Evolutionary conservation across 2,113 vertebrate genomes (phyloP), one percentile per base, ranked within the genome.

Genomic region (Zosterops lateralis): DNA sequence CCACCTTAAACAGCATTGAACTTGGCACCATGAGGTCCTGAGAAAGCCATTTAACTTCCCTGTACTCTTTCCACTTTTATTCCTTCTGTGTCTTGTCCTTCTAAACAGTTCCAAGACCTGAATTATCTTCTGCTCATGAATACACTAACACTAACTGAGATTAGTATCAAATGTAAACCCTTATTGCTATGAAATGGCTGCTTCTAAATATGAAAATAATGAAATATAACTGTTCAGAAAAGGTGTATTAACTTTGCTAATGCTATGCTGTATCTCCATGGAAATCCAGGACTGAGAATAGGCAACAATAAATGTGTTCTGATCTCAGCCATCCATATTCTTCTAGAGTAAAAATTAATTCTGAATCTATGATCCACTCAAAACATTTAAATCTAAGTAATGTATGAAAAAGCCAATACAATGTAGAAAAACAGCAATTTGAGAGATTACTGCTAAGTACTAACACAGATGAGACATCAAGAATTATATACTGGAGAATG

Each of bases 241-340:
- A 86, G 14, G 14, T 22, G 7, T 8, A 72, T 22, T 61, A 79
- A 47, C 14, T 84, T 73, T 38, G 18, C 7, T 73, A 61, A 70
- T 38, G 29, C 6, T 45, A 25, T 44, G 12, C 22, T 54, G 4
- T 22, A 14, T 40, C 19, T 77, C 26, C 2, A 4, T 60, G 48
- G 44, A 81, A 75, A 89, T 34, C 10, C 12, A 11, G 45, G 28
- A 20, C 47, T 58, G n/a, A 48, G n/a, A 64, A 62, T 38, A 32
- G 25, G 8, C 0, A 1, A 58, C 18, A 16, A 73, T 2, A 38
- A 9, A 18, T 26, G 3, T 32, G 3, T 53, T 60, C 19, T 25
- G 14, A 20, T 64, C 24, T 68, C 38, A 47, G 12, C 7, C 7
- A 7, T 48, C 12, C 25, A 21, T 50, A 19, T 56, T 71, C 10